A percentile compares a stretch with the other conserved stretches of the same genome.
Conservation (phyloP, 2,888 invertebrate species). For the Brachylomia viminalis region DNA sequence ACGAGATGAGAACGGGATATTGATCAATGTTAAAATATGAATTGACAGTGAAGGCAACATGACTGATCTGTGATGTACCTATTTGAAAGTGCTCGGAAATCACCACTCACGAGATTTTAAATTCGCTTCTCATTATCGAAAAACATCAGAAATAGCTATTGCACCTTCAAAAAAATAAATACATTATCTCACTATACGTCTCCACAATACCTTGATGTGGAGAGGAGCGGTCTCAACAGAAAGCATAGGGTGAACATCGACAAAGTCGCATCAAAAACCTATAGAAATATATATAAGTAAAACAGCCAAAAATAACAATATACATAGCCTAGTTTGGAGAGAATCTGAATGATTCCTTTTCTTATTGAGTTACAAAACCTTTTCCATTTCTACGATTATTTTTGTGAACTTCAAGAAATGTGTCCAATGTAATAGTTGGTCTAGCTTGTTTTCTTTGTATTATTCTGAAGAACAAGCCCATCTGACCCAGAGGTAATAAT, state of each 20-base stretch:
- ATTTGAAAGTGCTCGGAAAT: background rate
- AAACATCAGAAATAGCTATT: background rate
- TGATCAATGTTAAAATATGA: background rate
- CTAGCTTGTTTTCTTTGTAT: background rate
- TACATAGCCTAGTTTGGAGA: background rate
- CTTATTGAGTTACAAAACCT: background rate
- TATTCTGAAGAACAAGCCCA: constrained; percentile 41
- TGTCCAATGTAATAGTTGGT: background rate
- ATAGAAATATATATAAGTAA: background rate
- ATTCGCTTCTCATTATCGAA: background rate
- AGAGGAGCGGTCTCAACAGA: no score
- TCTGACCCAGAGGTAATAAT: constrained; percentile 62
- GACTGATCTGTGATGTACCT: background rate
- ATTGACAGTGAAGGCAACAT: background rate
- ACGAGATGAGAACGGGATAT: background rate
- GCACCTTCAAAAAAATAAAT: background rate
- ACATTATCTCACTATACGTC: background rate
- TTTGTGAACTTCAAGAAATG: background rate
- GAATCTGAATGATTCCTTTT: background rate
- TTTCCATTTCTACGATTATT: background rate
- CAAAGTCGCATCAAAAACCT: background rate
- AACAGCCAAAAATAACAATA: background rate
- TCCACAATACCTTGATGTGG: background rate
- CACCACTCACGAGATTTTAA: background rate
- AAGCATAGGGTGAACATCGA: background rate